phyloP scores from a whole-genome alignment of 2,797 vertebrate genomes.

The Poeciliopsis gracilis region DNA sequence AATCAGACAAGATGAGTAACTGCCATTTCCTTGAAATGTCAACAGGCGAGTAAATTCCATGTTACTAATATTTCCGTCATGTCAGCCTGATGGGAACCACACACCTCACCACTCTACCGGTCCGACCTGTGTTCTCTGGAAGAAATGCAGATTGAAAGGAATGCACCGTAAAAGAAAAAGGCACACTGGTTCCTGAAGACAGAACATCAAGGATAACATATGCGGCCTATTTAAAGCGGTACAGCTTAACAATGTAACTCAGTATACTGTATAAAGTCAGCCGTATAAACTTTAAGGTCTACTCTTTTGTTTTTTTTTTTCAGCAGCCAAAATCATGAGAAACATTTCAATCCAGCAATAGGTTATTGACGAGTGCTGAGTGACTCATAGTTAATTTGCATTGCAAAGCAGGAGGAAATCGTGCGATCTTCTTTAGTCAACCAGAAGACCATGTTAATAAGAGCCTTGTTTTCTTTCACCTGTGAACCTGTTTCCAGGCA shows the following conservation, averaged over 20 bases:
- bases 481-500: constrained; percentile 35
- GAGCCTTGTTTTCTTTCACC: neutral
- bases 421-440: neutral
- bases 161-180: neutral
- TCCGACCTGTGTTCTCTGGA: neutral
- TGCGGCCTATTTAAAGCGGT: neutral
- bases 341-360: neutral
- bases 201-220: neutral
- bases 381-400: constrained; percentile 9
- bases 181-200: neutral
- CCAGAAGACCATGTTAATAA: constrained; percentile 19
- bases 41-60: neutral
- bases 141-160: neutral
- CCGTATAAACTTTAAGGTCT: neutral
- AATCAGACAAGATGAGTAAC: neutral
- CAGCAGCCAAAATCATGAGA: neutral
- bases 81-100: neutral
- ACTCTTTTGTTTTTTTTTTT: neutral
- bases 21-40: neutral
- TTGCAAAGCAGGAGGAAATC: constrained; percentile 16
- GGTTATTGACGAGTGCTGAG: neutral
- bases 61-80: neutral
- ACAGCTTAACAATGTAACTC: neutral
- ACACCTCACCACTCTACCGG: neutral
- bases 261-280: neutral